Conservation (phyloP, 2,797 vertebrate genomes). For the Limosa lapponica region DNA sequence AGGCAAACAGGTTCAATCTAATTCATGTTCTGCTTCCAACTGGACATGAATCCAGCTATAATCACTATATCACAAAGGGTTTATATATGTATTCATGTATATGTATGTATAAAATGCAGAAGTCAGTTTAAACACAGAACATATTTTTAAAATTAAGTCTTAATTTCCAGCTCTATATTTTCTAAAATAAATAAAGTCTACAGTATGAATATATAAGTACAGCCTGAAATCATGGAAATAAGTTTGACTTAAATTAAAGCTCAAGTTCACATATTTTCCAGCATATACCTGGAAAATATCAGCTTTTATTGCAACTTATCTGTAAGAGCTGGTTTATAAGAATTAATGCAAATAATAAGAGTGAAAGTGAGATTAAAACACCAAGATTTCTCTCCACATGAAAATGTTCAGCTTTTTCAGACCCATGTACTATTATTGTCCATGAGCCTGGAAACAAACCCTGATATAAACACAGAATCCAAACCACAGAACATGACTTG, state of each 20-base stretch:
- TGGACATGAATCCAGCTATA: not conserved
- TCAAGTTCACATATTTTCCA: constrained; percentile 69
- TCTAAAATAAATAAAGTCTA: constrained; percentile 70
- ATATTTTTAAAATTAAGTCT: constrained; percentile 69
- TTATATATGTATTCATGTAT: not conserved
- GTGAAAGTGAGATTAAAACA: constrained; percentile 69
- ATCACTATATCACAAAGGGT: constrained; percentile 14
- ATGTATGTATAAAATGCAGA: not conserved
- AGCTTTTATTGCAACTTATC: constrained; percentile 75
- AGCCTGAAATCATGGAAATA: constrained; percentile 64
- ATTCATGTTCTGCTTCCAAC: not conserved
- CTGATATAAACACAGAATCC: constrained; percentile 81
- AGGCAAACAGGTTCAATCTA: not conserved
- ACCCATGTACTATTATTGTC: constrained; percentile 74
- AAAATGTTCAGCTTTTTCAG: constrained; percentile 77
- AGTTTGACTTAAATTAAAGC: constrained; percentile 53
- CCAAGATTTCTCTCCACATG: constrained; percentile 73
- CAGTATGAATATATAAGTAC: not conserved
- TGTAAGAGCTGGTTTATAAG: constrained; percentile 59
- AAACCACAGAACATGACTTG: constrained; percentile 86
- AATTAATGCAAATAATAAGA: constrained; percentile 80
- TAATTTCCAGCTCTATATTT: constrained; percentile 65
- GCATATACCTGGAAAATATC: constrained; percentile 79
- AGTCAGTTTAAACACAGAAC: constrained; percentile 49
- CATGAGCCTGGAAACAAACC: constrained; percentile 76